These are phyloP conservation scores for Armadillidium nasatum DNA, from an alignment of 1,140 invertebrate genomes.

Conservation along the genomic window DNA sequence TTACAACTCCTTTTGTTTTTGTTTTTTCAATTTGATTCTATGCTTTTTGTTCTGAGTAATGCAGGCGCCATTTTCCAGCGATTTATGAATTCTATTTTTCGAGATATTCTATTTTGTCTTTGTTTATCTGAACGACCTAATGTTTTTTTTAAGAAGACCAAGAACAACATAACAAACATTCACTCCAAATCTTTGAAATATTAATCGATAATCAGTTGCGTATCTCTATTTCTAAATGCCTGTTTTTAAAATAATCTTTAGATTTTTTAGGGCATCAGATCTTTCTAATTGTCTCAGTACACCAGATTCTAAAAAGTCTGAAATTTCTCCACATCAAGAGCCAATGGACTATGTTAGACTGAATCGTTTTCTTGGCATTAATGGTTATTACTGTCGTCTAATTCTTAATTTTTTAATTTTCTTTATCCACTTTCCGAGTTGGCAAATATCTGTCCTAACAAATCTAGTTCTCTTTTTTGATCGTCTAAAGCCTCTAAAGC, in stretches of 20 bases:
- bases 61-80: conserved; percentile 35
- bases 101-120: neutral
- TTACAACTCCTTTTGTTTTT: too few relatives aligned
- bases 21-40: too few relatives aligned
- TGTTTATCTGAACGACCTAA: conserved; percentile 56
- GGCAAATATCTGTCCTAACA: neutral
- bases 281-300: neutral
- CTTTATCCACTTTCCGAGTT: neutral
- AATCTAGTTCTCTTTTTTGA: neutral
- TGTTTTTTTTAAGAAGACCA: conserved; percentile 47
- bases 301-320: neutral
- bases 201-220: neutral
- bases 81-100: conserved; percentile 26
- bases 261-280: conserved; percentile 23
- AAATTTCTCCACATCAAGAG: neutral
- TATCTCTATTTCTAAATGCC: conserved; percentile 11
- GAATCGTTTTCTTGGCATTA: too few relatives aligned
- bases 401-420: conserved; percentile 9
- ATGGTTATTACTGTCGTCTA: conserved; percentile 18
- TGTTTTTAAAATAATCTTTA: neutral
- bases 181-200: neutral
- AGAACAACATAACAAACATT: neutral
- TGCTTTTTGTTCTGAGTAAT: conserved; percentile 31
- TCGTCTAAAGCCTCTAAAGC: neutral
- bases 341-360: conserved; percentile 10